Conservation (phyloP, 2,888 invertebrate species). For the Lepidochitona cinerea region DNA sequence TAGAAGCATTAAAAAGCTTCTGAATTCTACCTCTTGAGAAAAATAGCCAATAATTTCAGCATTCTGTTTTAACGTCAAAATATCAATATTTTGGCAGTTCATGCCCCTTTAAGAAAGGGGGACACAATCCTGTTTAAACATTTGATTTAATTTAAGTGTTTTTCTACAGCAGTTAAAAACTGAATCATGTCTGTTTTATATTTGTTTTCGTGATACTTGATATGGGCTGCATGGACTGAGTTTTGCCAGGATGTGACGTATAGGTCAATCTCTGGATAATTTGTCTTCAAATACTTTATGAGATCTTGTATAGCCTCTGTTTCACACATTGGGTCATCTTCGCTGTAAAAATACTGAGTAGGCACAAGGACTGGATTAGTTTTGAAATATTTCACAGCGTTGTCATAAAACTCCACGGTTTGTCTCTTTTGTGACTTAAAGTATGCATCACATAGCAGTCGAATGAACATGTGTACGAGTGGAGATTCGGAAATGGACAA, state of each 20-base stretch:
- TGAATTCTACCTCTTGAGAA: no score
- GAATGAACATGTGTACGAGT: constrained; percentile 32
- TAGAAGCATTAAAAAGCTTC: no score
- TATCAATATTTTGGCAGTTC: no score
- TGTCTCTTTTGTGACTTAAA: constrained; percentile 38
- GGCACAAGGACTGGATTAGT: constrained; percentile 41
- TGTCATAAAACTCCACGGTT: constrained; percentile 48
- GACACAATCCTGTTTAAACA: no score
- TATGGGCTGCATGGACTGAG: constrained; percentile 41
- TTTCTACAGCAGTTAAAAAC: no score
- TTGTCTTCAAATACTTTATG: constrained; percentile 33
- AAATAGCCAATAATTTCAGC: no score
- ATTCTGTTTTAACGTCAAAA: no score
- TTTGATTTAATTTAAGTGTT: no score
- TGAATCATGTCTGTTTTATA: constrained; percentile 24
- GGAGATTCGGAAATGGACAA: constrained; percentile 28
- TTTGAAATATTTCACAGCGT: constrained; percentile 35
- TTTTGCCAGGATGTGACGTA: constrained; percentile 29
- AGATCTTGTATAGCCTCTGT: constrained; percentile 31
- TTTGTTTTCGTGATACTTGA: constrained; percentile 34
- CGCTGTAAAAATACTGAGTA: constrained; percentile 41
- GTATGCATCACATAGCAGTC: constrained; percentile 33
- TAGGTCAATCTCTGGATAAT: constrained; percentile 25
- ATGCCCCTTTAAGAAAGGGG: no score
- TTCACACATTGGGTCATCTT: constrained; percentile 51